A percentile compares a stretch with the other conserved stretches of the same genome.
Conservation (phyloP, 2,797 vertebrate genomes). For the Ispidina lecontei region DNA sequence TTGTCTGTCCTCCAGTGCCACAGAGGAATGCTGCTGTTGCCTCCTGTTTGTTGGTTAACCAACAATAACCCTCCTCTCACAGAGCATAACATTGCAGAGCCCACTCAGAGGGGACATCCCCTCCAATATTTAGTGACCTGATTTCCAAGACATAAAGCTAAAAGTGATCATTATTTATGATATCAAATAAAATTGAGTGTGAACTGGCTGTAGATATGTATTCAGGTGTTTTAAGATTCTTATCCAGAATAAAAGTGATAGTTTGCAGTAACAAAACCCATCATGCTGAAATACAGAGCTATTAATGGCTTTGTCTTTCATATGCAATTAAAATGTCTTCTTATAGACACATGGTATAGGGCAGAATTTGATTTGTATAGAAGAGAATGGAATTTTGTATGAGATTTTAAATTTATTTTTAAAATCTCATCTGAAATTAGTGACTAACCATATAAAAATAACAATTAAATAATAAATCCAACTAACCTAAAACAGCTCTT, state of each 20-base stretch:
- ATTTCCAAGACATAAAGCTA: not conserved
- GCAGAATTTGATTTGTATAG: not conserved
- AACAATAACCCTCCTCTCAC: not conserved
- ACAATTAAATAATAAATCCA: not conserved
- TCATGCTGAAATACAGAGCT: not conserved
- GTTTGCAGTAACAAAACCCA: not conserved
- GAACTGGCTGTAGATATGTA: not conserved
- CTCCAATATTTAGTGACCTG: not conserved
- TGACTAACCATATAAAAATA: not conserved
- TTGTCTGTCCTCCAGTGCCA: not conserved
- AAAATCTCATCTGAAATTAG: not conserved
- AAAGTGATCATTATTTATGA: not conserved
- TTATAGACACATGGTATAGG: not conserved
- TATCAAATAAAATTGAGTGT: not conserved
- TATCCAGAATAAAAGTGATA: not conserved
- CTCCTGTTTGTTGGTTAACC: not conserved
- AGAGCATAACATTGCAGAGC: not conserved
- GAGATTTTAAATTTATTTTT: not conserved
- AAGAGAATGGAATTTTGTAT: not conserved
- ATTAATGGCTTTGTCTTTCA: not conserved
- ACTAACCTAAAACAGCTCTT: not conserved
- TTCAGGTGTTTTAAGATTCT: not conserved
- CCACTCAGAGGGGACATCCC: not conserved
- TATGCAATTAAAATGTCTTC: not conserved
- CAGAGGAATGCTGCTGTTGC: not conserved